A percentile compares a stretch with the other conserved stretches of the same genome.
These are phyloP conservation scores for Amazonetta brasiliensis DNA, from an alignment of 2,797 vertebrate species.

Conservation along the genomic window DNA sequence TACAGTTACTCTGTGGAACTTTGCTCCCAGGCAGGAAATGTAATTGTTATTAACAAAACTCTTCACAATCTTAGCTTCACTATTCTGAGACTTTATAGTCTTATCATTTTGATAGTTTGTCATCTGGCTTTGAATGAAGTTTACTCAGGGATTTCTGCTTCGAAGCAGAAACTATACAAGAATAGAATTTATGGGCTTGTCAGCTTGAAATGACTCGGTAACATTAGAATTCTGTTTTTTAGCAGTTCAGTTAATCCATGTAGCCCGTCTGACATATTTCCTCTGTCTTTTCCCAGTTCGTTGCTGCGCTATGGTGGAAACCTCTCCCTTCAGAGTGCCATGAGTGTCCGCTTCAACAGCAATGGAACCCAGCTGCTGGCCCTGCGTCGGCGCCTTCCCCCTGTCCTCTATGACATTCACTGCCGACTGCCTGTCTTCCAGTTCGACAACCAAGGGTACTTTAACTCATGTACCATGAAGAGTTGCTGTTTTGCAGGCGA, in stretches of 20 bases:
- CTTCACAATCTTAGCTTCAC: background rate
- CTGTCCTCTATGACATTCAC: slow-evolving; percentile 97
- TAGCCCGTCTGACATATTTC: background rate
- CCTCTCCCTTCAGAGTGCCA: slow-evolving; percentile 96
- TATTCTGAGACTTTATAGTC: background rate
- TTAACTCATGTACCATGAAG: slow-evolving; percentile 99
- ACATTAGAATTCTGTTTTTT: background rate
- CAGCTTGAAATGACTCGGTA: background rate
- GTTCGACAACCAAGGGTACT: slow-evolving; percentile 99
- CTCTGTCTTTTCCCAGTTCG: slow-evolving; percentile 80
- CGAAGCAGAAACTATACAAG: background rate
- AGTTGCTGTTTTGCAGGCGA: slow-evolving; percentile 99
- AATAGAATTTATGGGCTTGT: background rate
- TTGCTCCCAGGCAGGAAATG: background rate
- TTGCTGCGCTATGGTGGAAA: slow-evolving; percentile 95
- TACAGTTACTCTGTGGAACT: background rate
- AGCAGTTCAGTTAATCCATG: rapidly evolving
- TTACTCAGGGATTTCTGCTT: background rate
- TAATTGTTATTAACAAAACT: background rate
- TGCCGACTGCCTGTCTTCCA: slow-evolving; percentile 97
- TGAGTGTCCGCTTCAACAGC: slow-evolving; percentile 99
- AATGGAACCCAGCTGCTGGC: slow-evolving; percentile 95
- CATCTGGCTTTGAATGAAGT: background rate
- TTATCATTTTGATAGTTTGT: background rate
- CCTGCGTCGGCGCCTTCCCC: slow-evolving; percentile 92